phyloP scores from a whole-genome alignment of 2,797 vertebrate genomes.

The Babyrousa celebensis region DNA sequence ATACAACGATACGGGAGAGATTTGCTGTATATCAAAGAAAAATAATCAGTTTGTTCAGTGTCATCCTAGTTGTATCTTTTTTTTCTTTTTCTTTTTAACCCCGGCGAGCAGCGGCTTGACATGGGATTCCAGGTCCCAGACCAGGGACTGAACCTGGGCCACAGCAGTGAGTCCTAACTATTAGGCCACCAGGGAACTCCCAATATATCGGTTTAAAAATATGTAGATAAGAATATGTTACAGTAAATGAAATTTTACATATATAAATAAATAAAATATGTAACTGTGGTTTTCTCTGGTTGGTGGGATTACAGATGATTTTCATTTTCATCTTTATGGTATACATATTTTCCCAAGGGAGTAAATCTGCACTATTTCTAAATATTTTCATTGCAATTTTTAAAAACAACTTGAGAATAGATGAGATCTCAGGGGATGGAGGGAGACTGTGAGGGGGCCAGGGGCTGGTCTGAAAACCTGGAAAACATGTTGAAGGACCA shows the following conservation, averaged over 20 bases:
- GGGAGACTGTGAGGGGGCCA: background rate
- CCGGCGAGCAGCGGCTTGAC: too few relatives aligned
- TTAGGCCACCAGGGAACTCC: too few relatives aligned
- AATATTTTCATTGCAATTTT: slow-evolving; percentile 46
- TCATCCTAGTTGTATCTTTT: background rate
- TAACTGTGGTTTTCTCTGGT: background rate
- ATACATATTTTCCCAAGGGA: slow-evolving; percentile 54
- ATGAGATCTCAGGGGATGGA: background rate
- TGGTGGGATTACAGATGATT: slow-evolving; percentile 18
- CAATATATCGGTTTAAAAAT: background rate
- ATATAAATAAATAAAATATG: too few relatives aligned
- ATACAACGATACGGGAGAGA: background rate
- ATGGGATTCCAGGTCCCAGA: too few relatives aligned
- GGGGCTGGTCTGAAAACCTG: slow-evolving; percentile 4
- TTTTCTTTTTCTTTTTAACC: background rate
- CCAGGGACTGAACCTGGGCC: too few relatives aligned
- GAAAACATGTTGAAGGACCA: slow-evolving; percentile 10
- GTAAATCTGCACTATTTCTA: slow-evolving; percentile 26
- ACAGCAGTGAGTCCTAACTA: too few relatives aligned
- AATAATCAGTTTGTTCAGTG: background rate
- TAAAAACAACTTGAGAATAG: slow-evolving; percentile 37
- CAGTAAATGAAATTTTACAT: background rate
- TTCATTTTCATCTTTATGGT: slow-evolving; percentile 28
- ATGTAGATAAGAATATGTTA: background rate
- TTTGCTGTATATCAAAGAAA: background rate